phyloP scores from a whole-genome alignment of 2,888 invertebrate species.

The Melinaea menophilus region DNA sequence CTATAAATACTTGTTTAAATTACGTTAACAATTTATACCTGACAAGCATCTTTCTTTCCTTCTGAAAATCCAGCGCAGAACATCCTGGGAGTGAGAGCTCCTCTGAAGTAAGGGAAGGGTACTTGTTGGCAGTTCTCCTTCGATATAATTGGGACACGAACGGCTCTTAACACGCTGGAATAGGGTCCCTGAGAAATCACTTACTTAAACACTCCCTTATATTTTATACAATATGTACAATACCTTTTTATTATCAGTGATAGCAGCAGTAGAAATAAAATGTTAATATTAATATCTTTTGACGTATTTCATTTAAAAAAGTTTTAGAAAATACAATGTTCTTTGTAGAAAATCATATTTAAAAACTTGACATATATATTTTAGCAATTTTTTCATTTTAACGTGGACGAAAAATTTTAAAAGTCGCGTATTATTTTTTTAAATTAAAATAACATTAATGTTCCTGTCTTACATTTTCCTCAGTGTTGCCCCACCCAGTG shows the following conservation, averaged over 20 bases:
- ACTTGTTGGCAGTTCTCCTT: slow-evolving; percentile 64
- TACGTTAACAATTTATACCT: slow-evolving; percentile 45
- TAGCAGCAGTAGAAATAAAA: too few species aligned
- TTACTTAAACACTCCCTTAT: neutral
- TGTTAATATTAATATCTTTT: too few species aligned
- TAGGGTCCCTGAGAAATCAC: slow-evolving; percentile 56
- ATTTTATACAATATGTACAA: neutral
- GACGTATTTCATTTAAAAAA: too few species aligned
- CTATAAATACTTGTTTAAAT: too few species aligned
- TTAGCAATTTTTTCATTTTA: too few species aligned
- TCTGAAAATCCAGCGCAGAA: slow-evolving; percentile 69
- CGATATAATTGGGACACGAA: slow-evolving; percentile 63
- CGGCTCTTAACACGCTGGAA: slow-evolving; percentile 58
- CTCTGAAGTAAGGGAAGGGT: slow-evolving; percentile 64
- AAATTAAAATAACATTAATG: neutral
- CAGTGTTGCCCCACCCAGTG: slow-evolving; percentile 70
- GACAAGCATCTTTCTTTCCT: slow-evolving; percentile 67
- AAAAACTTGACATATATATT: too few species aligned
- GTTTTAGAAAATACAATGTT: too few species aligned
- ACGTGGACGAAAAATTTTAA: too few species aligned
- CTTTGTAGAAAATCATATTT: too few species aligned
- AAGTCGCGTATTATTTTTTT: too few species aligned
- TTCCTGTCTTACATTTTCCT: slow-evolving; percentile 59
- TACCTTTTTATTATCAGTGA: too few species aligned
- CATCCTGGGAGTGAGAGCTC: slow-evolving; percentile 62